Evolutionary conservation across 2,888 invertebrate species (phyloP), one percentile per base, ranked within the genome.

Genomic region (Suillia variegata): DNA sequence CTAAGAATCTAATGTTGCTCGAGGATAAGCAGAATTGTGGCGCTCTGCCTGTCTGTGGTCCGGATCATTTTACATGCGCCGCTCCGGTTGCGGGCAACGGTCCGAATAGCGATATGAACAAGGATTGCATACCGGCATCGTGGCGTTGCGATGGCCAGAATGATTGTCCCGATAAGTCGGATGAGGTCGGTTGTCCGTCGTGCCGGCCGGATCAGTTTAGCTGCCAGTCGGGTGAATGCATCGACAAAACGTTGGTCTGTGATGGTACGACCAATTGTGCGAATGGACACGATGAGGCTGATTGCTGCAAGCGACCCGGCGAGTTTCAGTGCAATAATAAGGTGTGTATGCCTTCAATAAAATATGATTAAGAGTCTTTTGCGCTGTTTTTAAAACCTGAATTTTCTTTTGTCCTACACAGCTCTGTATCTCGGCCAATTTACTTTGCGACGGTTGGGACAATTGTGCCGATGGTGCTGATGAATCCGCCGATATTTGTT

Each of bases 381-480:
- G 10, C 38, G 4, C 38, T 38, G 38, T 26, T 26, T 26, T 26
- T 26, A 26, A 26, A 26, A 26, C 5, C 15, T 54, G 13, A 56
- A 18, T 55, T 13, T 45, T 10, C 1, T 38, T 12, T 17, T 50
- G 13, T 18, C 15, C 22, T 54, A 2, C n/a, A n/a, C 6, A 78
- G 78, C 71, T 89, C 0, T 94, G 94, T 69, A 87, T 94, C 18
- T 85, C 90, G 0, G 82, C 86, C 2, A 82, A 85, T 0, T 80
- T 87, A 6, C 82, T 93, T 1, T 94, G 94, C 72, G 92, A 94
- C 79, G 89, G 90, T 0, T 88, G 86, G 80, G 87, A 86, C 10
- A 88, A 94, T 76, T 94, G 94, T 76, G 87, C 87, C 1, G 93
- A 94, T 81, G 92, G 91, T 1, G 87, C 90, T 1, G 94, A 94